A percentile compares a stretch with the other conserved stretches of the same genome.
These are phyloP conservation scores for Anguilla pacifica DNA, from an alignment of 2,797 vertebrate genomes.

Conservation along the genomic window DNA sequence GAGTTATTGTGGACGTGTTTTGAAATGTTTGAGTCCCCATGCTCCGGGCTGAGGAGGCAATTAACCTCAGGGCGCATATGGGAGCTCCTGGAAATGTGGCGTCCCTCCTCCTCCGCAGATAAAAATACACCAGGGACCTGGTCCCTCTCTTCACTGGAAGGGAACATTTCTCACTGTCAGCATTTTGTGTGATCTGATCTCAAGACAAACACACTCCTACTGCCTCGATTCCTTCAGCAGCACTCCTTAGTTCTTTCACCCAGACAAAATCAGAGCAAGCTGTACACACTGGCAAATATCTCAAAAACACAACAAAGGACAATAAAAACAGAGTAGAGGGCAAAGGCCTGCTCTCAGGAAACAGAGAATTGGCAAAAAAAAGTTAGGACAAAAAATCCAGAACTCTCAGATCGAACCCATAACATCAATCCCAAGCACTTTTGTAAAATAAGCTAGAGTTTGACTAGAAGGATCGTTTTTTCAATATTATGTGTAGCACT, in stretches of 20 bases:
- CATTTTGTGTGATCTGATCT: constrained; percentile 51
- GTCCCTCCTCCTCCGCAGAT: constrained; percentile 50
- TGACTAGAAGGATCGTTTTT: not conserved
- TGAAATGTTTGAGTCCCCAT: constrained; percentile 61
- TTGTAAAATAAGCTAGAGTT: constrained; percentile 23
- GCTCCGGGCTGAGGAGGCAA: constrained; percentile 63
- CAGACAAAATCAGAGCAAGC: constrained; percentile 27
- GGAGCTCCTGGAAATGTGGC: constrained; percentile 56
- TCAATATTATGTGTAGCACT: not conserved
- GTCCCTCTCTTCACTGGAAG: constrained; percentile 40
- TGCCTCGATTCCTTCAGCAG: constrained; percentile 35
- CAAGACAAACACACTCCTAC: constrained; percentile 44
- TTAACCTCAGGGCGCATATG: constrained; percentile 61
- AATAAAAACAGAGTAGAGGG: constrained; percentile 37
- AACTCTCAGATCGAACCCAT: constrained; percentile 40
- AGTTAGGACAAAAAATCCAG: constrained; percentile 42
- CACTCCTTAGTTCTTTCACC: constrained; percentile 43
- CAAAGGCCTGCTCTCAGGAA: constrained; percentile 53
- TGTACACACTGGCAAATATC: constrained; percentile 47
- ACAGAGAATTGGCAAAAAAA: constrained; percentile 49
- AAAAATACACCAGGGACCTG: constrained; percentile 60
- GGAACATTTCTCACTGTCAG: constrained; percentile 58
- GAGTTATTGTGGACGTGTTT: constrained; percentile 64
- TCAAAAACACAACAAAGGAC: constrained; percentile 58
- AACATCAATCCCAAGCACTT: constrained; percentile 43